Evolutionary conservation across 2,888 invertebrate genomes (phyloP).

Genomic region (Acrobasis suavella): DNA sequence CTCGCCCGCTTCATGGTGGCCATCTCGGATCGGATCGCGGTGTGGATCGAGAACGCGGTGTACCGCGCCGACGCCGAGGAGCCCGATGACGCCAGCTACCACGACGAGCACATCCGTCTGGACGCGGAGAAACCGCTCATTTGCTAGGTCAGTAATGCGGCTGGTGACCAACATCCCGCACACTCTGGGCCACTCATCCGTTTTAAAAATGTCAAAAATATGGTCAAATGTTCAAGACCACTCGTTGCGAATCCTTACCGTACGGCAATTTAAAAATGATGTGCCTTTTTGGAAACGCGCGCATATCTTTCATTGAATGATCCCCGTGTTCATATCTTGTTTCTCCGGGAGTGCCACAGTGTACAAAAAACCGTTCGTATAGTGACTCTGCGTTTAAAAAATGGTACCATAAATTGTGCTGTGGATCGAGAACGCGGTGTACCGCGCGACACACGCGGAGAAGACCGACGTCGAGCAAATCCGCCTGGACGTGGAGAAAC

Average conservation of each 20-base stretch:
- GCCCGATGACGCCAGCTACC: conserved; percentile 44
- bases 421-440: conserved; percentile 76
- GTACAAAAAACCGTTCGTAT: no score
- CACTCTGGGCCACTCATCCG: conserved; percentile 70
- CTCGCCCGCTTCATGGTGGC: conserved; percentile 79
- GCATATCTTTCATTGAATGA: no score
- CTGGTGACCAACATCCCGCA: conserved; percentile 48
- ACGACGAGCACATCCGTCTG: conserved; percentile 65
- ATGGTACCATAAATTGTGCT: conserved; percentile 75
- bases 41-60: conserved; percentile 77
- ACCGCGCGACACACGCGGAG: conserved; percentile 61
- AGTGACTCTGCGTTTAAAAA: no score
- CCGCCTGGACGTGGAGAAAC: conserved; percentile 62
- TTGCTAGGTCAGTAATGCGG: conserved; percentile 30
- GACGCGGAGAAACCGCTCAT: conserved; percentile 62
- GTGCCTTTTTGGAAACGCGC: no score
- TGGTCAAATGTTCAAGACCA: no score
- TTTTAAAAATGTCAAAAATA: no score
- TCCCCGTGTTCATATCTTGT: no score
- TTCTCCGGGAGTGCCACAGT: no score
- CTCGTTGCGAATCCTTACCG: no score
- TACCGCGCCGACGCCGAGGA: conserved; percentile 70
- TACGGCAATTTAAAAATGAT: no score
- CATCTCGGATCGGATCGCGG: conserved; percentile 75
- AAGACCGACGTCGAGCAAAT: conserved; percentile 65